phyloP scores from a whole-genome alignment of 2,888 invertebrate genomes.

The Hylaea fasciaria region DNA sequence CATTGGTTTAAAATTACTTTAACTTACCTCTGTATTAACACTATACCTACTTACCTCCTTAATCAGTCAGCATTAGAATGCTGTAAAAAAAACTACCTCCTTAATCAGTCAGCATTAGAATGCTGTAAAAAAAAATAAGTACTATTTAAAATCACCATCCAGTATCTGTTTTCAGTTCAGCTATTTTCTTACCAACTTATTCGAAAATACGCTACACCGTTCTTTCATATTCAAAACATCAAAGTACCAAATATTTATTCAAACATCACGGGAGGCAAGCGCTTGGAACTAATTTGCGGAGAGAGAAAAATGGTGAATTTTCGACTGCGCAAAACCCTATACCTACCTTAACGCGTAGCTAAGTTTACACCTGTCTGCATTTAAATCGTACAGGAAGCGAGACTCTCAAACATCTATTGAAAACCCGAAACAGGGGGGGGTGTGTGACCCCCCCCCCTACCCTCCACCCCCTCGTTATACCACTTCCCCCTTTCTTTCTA shows the following conservation, averaged over 20 bases:
- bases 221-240: constrained; percentile 10
- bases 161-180: too few relatives aligned
- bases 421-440: constrained; percentile 82
- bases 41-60: too few relatives aligned
- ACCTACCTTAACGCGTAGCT: constrained; percentile 36
- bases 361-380: constrained; percentile 75
- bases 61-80: too few relatives aligned
- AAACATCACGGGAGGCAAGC: constrained; percentile 27
- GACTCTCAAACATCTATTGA: constrained; percentile 83
- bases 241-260: constrained; percentile 28
- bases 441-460: constrained; percentile 45
- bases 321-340: constrained; percentile 9
- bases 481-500: constrained; percentile 81
- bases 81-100: too few relatives aligned
- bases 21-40: too few relatives aligned
- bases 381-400: constrained; percentile 72
- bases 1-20: too few relatives aligned
- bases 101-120: too few relatives aligned
- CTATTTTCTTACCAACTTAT: too few relatives aligned
- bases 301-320: constrained; percentile 15
- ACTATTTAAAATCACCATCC: too few relatives aligned
- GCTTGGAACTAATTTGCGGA: constrained; percentile 33
- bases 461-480: constrained; percentile 71
- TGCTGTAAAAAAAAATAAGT: too few relatives aligned
- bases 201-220: not conserved